These are phyloP conservation scores for Melieria omissa DNA, from an alignment of 2,888 invertebrate species.

Conservation along the genomic window DNA sequence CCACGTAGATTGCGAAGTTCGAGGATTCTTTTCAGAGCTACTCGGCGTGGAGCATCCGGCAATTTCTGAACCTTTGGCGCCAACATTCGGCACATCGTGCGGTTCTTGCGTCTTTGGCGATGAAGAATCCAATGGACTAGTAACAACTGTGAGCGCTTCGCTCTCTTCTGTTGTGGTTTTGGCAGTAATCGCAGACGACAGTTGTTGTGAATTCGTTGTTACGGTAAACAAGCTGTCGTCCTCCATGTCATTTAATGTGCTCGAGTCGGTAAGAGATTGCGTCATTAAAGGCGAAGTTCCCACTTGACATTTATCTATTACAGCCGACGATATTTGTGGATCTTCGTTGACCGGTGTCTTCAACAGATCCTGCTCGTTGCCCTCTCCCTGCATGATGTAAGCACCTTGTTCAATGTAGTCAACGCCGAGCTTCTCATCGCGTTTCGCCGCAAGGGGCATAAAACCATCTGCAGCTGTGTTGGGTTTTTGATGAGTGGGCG, in stretches of 20 bases:
- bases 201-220: conserved; percentile 61
- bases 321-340: conserved; percentile 21
- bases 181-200: conserved; percentile 42
- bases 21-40: conserved; percentile 63
- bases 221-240: conserved; percentile 72
- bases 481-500: conserved; percentile 7
- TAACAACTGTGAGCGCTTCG: conserved; percentile 70
- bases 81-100: conserved; percentile 42
- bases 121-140: conserved; percentile 68
- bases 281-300: conserved; percentile 49
- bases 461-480: conserved; percentile 9
- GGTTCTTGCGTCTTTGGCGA: conserved; percentile 56
- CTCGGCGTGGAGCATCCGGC: conserved; percentile 57
- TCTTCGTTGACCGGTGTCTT: conserved; percentile 68
- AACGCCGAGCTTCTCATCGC: conserved; percentile 68
- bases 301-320: conserved; percentile 1
- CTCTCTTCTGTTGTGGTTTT: conserved; percentile 74
- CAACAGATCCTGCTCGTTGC: conserved; percentile 44
- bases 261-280: conserved; percentile 59
- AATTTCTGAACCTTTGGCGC: conserved; percentile 40
- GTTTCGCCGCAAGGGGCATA: conserved; percentile 47
- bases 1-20: conserved; percentile 57
- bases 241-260: conserved; percentile 67
- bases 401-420: conserved; percentile 71
- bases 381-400: conserved; percentile 57